Evolutionary conservation across 2,797 vertebrate genomes (phyloP), one percentile per base, ranked within the genome.

Genomic region (Poeciliopsis gracilis): DNA sequence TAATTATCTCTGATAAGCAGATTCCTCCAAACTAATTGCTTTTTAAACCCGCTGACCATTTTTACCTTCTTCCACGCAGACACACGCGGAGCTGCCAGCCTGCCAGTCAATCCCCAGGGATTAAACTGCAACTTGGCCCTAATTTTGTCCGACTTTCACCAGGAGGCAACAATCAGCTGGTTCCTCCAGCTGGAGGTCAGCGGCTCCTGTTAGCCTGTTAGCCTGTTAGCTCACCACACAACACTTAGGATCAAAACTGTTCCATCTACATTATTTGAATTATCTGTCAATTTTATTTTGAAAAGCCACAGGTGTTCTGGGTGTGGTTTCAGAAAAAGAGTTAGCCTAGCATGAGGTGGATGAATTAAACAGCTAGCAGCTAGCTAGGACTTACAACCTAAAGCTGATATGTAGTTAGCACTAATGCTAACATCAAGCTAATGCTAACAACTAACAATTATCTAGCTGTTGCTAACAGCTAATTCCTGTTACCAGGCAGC

Each of bases 1-100:
- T 93, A 92, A 89, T 89, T 90, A 88, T 94, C 87, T 89, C 80
- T 77, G 86, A 82, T 90, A 91, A 94, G 84, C 84, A 88, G 91
- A 94, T 90, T 93, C 88, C 74, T 91, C 51, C 18, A 49, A 78
- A 73, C 79, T 90, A 89, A 93, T 92, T 90, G 82, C 86, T 91
- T 92, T 91, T 90, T 89, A 83, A 88, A 89, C 88, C 85, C 87
- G 77, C 78, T 85, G 79, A 84, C 73, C 77, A 89, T 89, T 91
- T 90, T 81, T 87, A 82, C 87, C 78, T 84, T 74, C 79, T 71
- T 76, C 33, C 63, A n/a, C 51, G n/a, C 20, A 30, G 23, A 55
- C 47, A 53, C 72, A 75, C 80, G 49, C 51, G 69, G 77, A 67
- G 78, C 69, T 75, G 78, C 49, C 7, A 66, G 72, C 59, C 46